Conservation (phyloP, 2,888 invertebrate genomes). For the Hirtodrosophila alboralis region DNA sequence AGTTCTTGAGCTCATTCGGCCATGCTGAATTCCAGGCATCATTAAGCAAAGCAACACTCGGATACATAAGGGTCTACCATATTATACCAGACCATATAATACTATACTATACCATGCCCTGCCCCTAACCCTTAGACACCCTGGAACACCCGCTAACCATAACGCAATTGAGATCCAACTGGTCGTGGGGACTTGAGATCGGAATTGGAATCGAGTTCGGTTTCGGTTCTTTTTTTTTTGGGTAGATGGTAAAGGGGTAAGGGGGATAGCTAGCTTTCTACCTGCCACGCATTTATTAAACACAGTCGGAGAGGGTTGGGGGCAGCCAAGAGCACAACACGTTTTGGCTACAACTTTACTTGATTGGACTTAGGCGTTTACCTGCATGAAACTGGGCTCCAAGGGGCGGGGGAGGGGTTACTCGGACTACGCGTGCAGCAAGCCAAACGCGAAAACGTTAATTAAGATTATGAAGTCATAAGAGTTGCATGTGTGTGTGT, state of each 20-base stretch:
- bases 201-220: slow-evolving; percentile 15
- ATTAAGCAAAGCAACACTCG: slow-evolving; percentile 66
- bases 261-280: slow-evolving; percentile 51
- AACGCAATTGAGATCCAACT: slow-evolving; percentile 57
- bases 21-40: slow-evolving; percentile 82
- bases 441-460: slow-evolving; percentile 83
- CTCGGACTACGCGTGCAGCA: slow-evolving; percentile 57
- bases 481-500: slow-evolving; percentile 64
- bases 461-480: slow-evolving; percentile 85
- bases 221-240: too few species aligned
- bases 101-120: neutral
- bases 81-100: neutral
- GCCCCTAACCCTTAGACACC: neutral
- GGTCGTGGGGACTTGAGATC: slow-evolving; percentile 38
- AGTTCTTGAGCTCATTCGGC: slow-evolving; percentile 63
- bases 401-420: slow-evolving; percentile 3
- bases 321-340: slow-evolving; percentile 50
- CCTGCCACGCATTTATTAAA: slow-evolving; percentile 79
- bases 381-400: slow-evolving; percentile 20
- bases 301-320: slow-evolving; percentile 51
- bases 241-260: slow-evolving; percentile 6
- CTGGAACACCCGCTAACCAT: slow-evolving; percentile 2
- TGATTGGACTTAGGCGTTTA: slow-evolving; percentile 62
- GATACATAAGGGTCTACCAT: slow-evolving; percentile 68
- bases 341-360: slow-evolving; percentile 76